A percentile compares a stretch with the other conserved stretches of the same genome.
Evolutionary conservation across 1,140 invertebrate species (phyloP).

Genomic region (Diuraphis noxia): DNA sequence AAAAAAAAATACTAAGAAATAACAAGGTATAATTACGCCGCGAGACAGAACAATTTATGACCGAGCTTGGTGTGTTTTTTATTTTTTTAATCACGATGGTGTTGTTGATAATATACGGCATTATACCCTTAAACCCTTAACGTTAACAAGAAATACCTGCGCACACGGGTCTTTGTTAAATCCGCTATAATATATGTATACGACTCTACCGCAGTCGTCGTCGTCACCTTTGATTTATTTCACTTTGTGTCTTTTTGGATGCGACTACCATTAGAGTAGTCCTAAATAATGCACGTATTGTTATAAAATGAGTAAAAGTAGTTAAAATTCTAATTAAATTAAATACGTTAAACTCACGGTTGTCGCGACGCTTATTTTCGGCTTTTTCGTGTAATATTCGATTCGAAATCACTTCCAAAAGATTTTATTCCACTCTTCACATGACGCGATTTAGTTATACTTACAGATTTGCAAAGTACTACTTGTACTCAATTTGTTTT

Average conservation of each 20-base stretch:
- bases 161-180: background rate
- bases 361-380: background rate
- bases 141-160: background rate
- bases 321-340: no score
- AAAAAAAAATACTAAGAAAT: background rate
- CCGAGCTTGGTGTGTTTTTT: background rate
- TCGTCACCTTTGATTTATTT: conserved; percentile 17
- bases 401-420: no score
- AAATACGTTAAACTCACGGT: background rate
- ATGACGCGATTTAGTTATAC: no score
- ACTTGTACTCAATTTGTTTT: no score
- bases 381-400: no score
- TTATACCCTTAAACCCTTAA: conserved; percentile 16
- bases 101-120: background rate
- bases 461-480: no score
- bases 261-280: background rate
- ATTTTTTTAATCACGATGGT: background rate
- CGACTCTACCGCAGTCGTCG: background rate
- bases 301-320: background rate
- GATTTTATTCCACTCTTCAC: no score
- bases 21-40: conserved; percentile 16
- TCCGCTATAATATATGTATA: background rate
- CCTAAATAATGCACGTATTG: background rate
- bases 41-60: conserved; percentile 7
- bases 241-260: background rate